phyloP scores from a whole-genome alignment of 2,113 vertebrate species.

The Zootoca vivipara region DNA sequence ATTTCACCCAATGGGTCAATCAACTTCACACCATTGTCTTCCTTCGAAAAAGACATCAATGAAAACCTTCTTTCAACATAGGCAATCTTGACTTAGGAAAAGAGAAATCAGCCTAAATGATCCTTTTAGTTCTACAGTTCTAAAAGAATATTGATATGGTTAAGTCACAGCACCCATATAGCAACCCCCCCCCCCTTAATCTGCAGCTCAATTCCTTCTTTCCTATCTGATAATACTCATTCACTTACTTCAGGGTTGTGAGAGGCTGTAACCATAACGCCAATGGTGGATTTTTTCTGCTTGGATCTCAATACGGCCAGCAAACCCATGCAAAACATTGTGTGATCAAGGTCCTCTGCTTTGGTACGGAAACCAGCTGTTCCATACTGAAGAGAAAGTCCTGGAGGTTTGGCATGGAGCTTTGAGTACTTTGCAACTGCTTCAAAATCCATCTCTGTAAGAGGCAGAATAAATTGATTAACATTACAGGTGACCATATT shows the following conservation, averaged over 20 bases:
- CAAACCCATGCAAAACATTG: conserved; percentile 97
- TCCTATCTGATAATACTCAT: background rate
- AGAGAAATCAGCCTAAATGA: background rate
- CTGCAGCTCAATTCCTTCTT: background rate
- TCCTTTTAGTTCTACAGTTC: background rate
- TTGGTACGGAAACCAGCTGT: conserved; percentile 89
- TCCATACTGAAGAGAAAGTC: conserved; percentile 87
- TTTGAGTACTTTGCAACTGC: conserved; percentile 74
- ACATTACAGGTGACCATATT: accelerated
- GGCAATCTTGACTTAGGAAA: background rate
- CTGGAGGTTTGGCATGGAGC: conserved; percentile 81
- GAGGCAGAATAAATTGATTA: background rate
- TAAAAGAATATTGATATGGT: background rate
- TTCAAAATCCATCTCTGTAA: conserved; percentile 74
- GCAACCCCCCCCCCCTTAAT: no score
- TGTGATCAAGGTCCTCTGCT: conserved; percentile 85
- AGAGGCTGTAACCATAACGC: conserved; percentile 95
- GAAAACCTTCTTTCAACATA: background rate
- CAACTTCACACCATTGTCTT: conserved; percentile 95
- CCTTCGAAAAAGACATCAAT: conserved; percentile 71
- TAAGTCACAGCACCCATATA: no score
- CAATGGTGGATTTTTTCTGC: conserved; percentile 83
- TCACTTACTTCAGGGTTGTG: conserved; percentile 93
- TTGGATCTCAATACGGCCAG: conserved; percentile 87
- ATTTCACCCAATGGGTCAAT: conserved; percentile 96